phyloP scores from a whole-genome alignment of 1,140 invertebrate species.

The Brachionus koreanus region DNA sequence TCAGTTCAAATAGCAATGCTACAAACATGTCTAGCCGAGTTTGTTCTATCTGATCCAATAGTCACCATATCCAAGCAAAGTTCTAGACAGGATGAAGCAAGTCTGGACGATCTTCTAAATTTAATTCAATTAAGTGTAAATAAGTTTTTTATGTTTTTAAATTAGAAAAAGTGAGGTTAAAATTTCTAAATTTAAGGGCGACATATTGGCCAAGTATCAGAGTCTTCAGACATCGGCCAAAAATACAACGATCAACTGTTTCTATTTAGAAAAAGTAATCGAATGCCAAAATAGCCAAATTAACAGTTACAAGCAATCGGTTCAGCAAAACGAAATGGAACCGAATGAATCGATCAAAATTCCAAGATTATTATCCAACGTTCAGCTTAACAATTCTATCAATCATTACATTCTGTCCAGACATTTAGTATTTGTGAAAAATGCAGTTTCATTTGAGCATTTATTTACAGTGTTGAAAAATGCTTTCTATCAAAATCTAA shows the following conservation, averaged over 20 bases:
- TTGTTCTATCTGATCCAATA: not conserved
- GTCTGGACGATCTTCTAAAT: not conserved
- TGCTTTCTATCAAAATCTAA: not conserved
- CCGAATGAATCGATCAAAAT: not conserved
- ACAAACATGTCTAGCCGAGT: not conserved
- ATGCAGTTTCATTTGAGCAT: not conserved
- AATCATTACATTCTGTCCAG: not conserved
- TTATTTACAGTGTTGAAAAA: not conserved
- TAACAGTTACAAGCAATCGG: not conserved
- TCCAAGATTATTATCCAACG: not conserved
- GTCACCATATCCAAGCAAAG: not conserved
- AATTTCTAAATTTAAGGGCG: not conserved
- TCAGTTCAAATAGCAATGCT: slow-evolving; percentile 1
- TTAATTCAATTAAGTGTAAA: slow-evolving; percentile 13
- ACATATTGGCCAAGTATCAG: not conserved
- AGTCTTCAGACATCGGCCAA: not conserved
- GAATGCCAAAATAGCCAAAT: not conserved
- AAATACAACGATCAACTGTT: not conserved
- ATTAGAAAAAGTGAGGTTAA: not conserved
- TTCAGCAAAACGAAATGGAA: not conserved
- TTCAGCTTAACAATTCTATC: not conserved
- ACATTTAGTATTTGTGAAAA: not conserved
- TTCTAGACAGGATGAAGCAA: not conserved
- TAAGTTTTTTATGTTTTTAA: not conserved
- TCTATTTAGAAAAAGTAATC: not conserved